A percentile compares a stretch with the other conserved stretches of the same genome.
phyloP scores from a whole-genome alignment of 2,113 vertebrate species.

The Gila orcuttii region DNA sequence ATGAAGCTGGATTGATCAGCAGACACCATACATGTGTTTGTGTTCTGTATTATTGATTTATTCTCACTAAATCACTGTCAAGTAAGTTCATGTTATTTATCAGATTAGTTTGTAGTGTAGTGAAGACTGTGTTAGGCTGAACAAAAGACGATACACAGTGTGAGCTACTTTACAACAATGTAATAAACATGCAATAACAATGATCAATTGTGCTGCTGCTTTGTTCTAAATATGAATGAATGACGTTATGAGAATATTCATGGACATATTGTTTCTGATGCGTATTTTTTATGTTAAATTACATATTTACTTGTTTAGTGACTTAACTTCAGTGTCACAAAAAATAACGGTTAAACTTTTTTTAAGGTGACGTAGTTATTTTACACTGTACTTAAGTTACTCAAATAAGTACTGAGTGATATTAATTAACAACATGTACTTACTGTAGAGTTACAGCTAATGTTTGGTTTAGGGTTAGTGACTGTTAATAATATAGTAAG shows the following conservation, averaged over 20 bases:
- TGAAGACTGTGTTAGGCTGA: neutral
- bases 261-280: neutral
- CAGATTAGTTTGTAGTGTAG: neutral
- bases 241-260: neutral
- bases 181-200: neutral
- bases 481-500: too few species aligned
- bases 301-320: neutral
- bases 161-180: neutral
- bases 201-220: neutral
- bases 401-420: too few species aligned
- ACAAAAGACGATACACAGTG: conserved; percentile 5
- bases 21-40: neutral
- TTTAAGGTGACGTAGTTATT: too few species aligned
- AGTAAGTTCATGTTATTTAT: conserved; percentile 3
- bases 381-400: too few species aligned
- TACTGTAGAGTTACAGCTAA: too few species aligned
- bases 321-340: neutral
- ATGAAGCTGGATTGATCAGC: neutral
- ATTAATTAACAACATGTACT: too few species aligned
- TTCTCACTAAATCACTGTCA: neutral
- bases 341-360: neutral
- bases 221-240: neutral
- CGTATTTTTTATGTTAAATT: neutral
- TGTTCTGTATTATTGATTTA: conserved; percentile 6
- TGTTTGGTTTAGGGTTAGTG: too few species aligned